Base-by-base conservation (phyloP, 2,113 vertebrate species). In the Xiphophorus couchianus region DNA sequence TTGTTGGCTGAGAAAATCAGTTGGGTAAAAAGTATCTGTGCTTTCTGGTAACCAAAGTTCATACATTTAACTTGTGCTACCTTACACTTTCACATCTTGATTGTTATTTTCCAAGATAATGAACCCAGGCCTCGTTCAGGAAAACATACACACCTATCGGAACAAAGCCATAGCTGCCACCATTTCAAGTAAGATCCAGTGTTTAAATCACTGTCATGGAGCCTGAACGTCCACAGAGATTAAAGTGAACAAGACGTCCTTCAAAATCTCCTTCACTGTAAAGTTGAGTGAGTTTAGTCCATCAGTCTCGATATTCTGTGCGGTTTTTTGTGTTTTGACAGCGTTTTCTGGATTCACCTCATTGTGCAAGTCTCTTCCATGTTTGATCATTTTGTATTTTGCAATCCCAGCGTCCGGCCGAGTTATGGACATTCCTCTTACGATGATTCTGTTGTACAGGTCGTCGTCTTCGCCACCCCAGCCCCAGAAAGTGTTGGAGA, bases 381-480 rank as follows among this genome's bases (percentile, higher is more conserved):
- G 97, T 44, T 92, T 95, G 69, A 98, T 95, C 97, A 99, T 99
- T 51, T 90, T 94, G 90, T 97, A 99, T 68, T 89, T 98, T 39
- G 97, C 97, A 2, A 91, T 86, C 5, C 84, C 0, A 0, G 88
- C 87, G 82, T 94, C 93, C 0, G 97, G 97, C 31, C 97, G 95
- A 25, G 96, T 98, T 86, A 98, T 93, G 3, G 93, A 80, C 97
- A 98, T 97, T 6, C 95, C 48, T 37, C 0, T 27, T 19, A 10
- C 2, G 8, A 13, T 0, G 29, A 91, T 19, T 51, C 90, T 71
- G 0, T 94, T 96, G 85, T 94, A 97, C 82, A 99, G 96, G 81
- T 99, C 98, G 0, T 99, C 97, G 39, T 99, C 98, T 94, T 99
- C 98, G 0, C 96, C 98, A 61, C 98, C 98, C 98, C 97, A 98